phyloP scores from a whole-genome alignment of 1,140 invertebrate genomes.

The Meloidogyne exigua region DNA sequence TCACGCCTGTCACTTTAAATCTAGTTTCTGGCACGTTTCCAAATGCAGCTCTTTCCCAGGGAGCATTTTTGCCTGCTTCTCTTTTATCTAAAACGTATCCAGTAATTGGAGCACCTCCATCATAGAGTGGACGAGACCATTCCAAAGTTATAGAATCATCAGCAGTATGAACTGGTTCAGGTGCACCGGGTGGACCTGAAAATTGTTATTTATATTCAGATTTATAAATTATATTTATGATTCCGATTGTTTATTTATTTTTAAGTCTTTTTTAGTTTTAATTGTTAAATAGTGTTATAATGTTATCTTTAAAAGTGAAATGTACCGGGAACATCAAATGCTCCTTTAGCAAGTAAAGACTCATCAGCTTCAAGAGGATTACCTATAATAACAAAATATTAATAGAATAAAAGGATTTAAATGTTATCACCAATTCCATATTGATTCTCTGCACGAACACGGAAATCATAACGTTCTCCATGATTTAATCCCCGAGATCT shows the following conservation, averaged over 20 bases:
- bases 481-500: constrained; percentile 85
- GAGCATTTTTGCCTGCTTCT: constrained; percentile 73
- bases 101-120: constrained; percentile 84
- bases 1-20: constrained; percentile 76
- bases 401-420: neutral
- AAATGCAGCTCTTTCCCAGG: constrained; percentile 76
- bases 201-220: constrained; percentile 52
- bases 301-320: too few species aligned
- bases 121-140: constrained; percentile 87
- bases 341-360: constrained; percentile 87
- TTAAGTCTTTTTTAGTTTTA: too few species aligned
- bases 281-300: too few species aligned
- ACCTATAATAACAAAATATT: neutral
- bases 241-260: too few species aligned
- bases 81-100: constrained; percentile 94
- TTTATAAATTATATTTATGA: too few species aligned
- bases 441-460: constrained; percentile 95
- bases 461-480: constrained; percentile 89
- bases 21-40: constrained; percentile 76
- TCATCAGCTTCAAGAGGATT: constrained; percentile 83
- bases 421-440: constrained; percentile 70
- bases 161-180: constrained; percentile 85
- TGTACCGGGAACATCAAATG: constrained; percentile 69
- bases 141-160: constrained; percentile 93
- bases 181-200: constrained; percentile 76